These are phyloP conservation scores for Gavialis gangeticus DNA, from an alignment of 2,113 vertebrate species.

Conservation along the genomic window DNA sequence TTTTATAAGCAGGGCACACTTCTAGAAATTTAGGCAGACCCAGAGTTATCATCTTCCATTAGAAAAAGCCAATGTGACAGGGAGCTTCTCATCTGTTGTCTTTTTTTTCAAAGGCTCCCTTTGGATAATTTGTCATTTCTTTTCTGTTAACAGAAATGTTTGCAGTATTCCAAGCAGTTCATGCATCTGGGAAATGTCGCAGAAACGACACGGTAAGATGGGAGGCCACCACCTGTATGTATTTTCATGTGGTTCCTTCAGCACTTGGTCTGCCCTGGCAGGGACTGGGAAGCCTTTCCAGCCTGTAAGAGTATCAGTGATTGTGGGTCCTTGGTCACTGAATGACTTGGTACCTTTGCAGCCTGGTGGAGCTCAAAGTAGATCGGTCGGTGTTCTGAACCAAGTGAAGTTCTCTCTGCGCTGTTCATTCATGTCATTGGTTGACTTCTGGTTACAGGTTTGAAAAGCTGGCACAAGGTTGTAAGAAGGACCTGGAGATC, in stretches of 20 bases:
- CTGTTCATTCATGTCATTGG: not conserved
- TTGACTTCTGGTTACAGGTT: slow-evolving; percentile 79
- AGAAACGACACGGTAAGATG: slow-evolving; percentile 91
- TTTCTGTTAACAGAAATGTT: slow-evolving; percentile 86
- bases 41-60: not conserved
- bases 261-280: not conserved
- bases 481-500: slow-evolving; percentile 92
- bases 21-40: not conserved
- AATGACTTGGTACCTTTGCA: not conserved
- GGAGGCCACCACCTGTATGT: not conserved
- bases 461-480: slow-evolving; percentile 92
- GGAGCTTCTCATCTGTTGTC: not conserved
- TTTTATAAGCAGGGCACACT: no score
- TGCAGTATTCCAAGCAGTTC: slow-evolving; percentile 94
- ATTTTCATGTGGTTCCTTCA: not conserved
- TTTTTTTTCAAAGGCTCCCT: not conserved
- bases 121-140: not conserved
- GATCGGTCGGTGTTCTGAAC: not conserved
- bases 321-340: not conserved
- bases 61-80: not conserved
- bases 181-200: slow-evolving; percentile 92
- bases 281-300: not conserved
- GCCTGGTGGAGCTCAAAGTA: not conserved
- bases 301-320: no score
- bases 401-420: not conserved